These are phyloP conservation scores for Orius laevigatus DNA, from an alignment of 1,140 invertebrate genomes.

Conservation along the genomic window DNA sequence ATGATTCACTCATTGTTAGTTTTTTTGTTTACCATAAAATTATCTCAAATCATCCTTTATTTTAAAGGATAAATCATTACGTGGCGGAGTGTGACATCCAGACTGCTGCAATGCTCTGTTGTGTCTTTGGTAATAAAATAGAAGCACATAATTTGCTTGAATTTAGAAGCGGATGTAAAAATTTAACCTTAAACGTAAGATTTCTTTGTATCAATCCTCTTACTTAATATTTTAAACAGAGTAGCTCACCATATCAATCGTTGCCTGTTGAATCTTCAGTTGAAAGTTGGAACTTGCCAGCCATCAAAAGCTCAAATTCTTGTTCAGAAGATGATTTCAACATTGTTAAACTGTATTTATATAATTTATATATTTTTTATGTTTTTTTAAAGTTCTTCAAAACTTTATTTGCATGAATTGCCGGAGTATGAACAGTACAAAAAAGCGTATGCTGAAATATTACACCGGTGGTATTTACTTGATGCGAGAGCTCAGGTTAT, in stretches of 20 bases:
- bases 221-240: neutral
- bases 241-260: slow-evolving; percentile 67
- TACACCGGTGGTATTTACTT: slow-evolving; percentile 67
- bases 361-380: slow-evolving; percentile 2
- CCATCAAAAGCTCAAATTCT: slow-evolving; percentile 30
- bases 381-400: slow-evolving; percentile 23
- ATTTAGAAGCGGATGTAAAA: slow-evolving; percentile 28
- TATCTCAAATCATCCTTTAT: slow-evolving; percentile 4
- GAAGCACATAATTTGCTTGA: slow-evolving; percentile 26
- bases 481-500: slow-evolving; percentile 68
- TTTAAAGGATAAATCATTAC: slow-evolving; percentile 56
- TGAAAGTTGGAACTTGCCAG: slow-evolving; percentile 55
- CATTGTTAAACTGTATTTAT: neutral
- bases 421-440: slow-evolving; percentile 73
- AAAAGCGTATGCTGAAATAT: slow-evolving; percentile 70
- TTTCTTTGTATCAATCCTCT: neutral
- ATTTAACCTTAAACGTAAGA: slow-evolving; percentile 36
- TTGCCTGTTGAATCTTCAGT: slow-evolving; percentile 66
- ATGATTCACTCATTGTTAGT: slow-evolving; percentile 71
- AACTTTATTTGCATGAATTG: slow-evolving; percentile 36
- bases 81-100: slow-evolving; percentile 70
- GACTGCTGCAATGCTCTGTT: slow-evolving; percentile 82
- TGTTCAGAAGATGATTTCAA: neutral
- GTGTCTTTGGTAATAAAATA: slow-evolving; percentile 50
- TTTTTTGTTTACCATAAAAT: slow-evolving; percentile 1